These are phyloP conservation scores for Erpetoichthys calabaricus DNA, from an alignment of 2,797 vertebrate genomes.

Conservation along the genomic window DNA sequence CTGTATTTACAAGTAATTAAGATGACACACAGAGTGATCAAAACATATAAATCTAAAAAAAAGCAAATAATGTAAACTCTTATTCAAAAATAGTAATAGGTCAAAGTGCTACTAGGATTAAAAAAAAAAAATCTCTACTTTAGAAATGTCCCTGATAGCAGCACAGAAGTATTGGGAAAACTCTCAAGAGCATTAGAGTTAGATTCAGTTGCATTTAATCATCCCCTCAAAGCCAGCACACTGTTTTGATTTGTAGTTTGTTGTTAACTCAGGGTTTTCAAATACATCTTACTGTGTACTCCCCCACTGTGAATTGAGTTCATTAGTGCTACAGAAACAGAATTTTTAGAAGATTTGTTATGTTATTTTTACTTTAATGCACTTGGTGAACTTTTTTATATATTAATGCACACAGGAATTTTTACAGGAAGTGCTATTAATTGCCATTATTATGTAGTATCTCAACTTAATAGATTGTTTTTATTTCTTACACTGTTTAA, in stretches of 20 bases:
- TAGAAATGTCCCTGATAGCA: slow-evolving; percentile 23
- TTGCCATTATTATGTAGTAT: too few species aligned
- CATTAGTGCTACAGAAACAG: neutral
- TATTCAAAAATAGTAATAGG: neutral
- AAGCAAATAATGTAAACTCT: neutral
- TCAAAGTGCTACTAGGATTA: neutral
- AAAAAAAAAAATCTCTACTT: slow-evolving; percentile 25
- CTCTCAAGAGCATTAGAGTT: slow-evolving; percentile 24
- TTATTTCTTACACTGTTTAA: too few species aligned
- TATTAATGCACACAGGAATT: too few species aligned
- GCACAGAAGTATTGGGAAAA: slow-evolving; percentile 28
- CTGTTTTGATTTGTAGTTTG: slow-evolving; percentile 23
- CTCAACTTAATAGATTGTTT: too few species aligned
- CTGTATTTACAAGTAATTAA: too few species aligned
- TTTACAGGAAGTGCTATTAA: too few species aligned
- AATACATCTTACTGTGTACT: neutral
- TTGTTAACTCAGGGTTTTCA: slow-evolving; percentile 28
- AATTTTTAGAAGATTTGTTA: too few species aligned
- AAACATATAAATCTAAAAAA: neutral
- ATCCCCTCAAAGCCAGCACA: slow-evolving; percentile 31
- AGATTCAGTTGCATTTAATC: slow-evolving; percentile 34
- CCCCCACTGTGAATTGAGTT: neutral
- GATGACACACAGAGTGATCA: too few species aligned
- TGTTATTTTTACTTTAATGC: too few species aligned
- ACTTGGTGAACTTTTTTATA: too few species aligned